Evolutionary conservation across 2,113 vertebrate species (phyloP).

Genomic region (Vanacampus margaritifer): DNA sequence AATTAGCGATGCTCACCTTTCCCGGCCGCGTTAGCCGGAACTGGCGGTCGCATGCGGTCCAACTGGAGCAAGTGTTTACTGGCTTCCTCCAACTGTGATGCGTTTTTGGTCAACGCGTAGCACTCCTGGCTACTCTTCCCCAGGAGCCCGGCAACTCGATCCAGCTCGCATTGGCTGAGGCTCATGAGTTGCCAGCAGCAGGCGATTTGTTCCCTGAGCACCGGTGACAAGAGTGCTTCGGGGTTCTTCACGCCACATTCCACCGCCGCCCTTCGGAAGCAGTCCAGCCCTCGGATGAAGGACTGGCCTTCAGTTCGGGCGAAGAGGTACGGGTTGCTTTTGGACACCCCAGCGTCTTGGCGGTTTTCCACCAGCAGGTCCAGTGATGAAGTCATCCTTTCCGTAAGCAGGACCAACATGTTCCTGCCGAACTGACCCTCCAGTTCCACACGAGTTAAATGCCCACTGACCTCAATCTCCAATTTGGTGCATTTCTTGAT

Average conservation of each 20-base stretch:
- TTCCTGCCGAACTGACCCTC: constrained; percentile 67
- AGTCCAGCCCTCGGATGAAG: constrained; percentile 63
- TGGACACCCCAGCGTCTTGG: constrained; percentile 52
- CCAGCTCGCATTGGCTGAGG: constrained; percentile 49
- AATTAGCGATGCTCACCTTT: constrained; percentile 41
- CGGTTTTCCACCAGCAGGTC: constrained; percentile 57
- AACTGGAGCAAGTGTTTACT: constrained; percentile 59
- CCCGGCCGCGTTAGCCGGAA: constrained; percentile 13
- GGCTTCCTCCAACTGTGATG: constrained; percentile 52
- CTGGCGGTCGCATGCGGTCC: constrained; percentile 36
- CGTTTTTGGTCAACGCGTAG: constrained; percentile 39
- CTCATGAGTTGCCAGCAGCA: constrained; percentile 67
- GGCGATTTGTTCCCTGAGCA: constrained; percentile 62
- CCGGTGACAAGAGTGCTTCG: constrained; percentile 58
- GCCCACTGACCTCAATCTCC: constrained; percentile 54
- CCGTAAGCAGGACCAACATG: constrained; percentile 61
- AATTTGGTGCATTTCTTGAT: constrained; percentile 60
- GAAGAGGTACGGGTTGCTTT: constrained; percentile 63
- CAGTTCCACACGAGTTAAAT: constrained; percentile 59
- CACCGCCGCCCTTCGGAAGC: constrained; percentile 56
- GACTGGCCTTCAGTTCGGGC: constrained; percentile 65
- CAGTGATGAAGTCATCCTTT: constrained; percentile 56
- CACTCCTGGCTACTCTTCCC: constrained; percentile 44
- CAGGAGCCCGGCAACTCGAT: constrained; percentile 50
- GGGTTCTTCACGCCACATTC: constrained; percentile 64